Evolutionary conservation across 1,140 invertebrate genomes (phyloP).

Genomic region (Nylanderia fulva): DNA sequence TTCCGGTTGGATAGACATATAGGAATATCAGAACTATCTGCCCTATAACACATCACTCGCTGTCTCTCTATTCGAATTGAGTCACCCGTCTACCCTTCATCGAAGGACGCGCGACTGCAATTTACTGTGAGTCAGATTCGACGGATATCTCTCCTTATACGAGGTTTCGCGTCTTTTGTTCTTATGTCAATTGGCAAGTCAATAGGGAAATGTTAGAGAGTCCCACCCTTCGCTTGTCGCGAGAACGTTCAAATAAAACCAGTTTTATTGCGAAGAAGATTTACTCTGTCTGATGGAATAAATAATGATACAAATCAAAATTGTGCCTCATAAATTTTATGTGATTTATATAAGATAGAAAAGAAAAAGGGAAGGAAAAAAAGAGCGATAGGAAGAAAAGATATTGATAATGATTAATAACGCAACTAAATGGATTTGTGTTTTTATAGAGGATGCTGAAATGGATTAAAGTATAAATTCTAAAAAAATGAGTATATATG

Average conservation of each 20-base stretch:
- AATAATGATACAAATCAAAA: conserved; percentile 31
- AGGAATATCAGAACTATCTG: conserved; percentile 20
- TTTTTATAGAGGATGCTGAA: background rate
- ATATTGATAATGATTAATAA: conserved; percentile 45
- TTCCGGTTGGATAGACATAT: conserved; percentile 7
- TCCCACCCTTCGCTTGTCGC: background rate
- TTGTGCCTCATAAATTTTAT: conserved; percentile 36
- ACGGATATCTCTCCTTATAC: conserved; percentile 39
- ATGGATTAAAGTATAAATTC: background rate
- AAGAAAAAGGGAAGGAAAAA: background rate
- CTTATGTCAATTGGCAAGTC: conserved; percentile 15
- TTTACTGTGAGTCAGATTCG: conserved; percentile 71
- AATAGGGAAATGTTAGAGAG: background rate
- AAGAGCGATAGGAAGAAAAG: background rate
- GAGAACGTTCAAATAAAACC: conserved; percentile 53
- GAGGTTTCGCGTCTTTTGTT: conserved; percentile 2
- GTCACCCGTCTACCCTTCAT: background rate
- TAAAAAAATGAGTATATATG: background rate
- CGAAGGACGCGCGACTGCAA: conserved; percentile 23
- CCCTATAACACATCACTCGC: conserved; percentile 36
- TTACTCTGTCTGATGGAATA: background rate
- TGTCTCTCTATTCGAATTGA: conserved; percentile 32
- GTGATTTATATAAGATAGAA: conserved; percentile 41
- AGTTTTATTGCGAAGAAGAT: conserved; percentile 30
- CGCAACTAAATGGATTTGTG: conserved; percentile 4